Evolutionary conservation across 2,797 vertebrate species (phyloP).

Genomic region (Alcedo atthis): DNA sequence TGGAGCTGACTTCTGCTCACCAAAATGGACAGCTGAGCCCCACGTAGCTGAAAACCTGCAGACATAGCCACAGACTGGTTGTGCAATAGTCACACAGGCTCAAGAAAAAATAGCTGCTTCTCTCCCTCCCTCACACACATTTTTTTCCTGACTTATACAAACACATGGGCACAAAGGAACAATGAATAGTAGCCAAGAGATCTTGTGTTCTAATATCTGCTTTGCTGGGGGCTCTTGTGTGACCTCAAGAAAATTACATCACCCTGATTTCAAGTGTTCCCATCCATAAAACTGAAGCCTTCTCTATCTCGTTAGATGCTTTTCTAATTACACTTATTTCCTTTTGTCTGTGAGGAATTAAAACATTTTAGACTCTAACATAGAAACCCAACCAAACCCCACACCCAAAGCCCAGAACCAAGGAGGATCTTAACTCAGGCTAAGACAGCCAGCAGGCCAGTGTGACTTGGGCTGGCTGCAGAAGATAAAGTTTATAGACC

Average conservation of each 20-base stretch:
- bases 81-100: neutral
- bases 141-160: neutral
- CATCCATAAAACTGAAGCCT: neutral
- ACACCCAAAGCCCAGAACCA: neutral
- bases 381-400: neutral
- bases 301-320: neutral
- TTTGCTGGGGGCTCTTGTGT: neutral
- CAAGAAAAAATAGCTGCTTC: neutral
- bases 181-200: neutral
- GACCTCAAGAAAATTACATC: neutral
- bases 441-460: neutral
- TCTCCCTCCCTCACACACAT: no score
- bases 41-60: neutral
- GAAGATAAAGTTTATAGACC: neutral
- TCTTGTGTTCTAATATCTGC: neutral
- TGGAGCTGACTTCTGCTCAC: neutral
- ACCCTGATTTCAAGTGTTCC: neutral
- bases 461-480: neutral
- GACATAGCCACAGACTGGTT: neutral
- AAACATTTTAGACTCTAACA: neutral
- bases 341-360: neutral
- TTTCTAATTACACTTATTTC: neutral
- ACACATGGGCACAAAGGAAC: neutral
- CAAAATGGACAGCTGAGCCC: neutral
- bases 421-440: neutral